Evolutionary conservation across 2,888 invertebrate genomes (phyloP).

Genomic region (Euclidia mi): DNA sequence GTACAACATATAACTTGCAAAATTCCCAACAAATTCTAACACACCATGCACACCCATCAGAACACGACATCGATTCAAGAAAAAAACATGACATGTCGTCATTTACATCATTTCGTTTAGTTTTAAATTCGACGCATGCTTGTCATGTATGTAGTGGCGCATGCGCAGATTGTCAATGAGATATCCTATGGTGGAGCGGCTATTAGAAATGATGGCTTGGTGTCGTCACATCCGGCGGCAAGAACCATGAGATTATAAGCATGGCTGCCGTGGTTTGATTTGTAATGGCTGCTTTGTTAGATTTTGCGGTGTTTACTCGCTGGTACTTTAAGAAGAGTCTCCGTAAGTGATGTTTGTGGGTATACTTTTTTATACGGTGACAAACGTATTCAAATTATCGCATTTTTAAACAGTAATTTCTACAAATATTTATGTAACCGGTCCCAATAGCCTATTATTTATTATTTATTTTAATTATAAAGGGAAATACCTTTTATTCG

Average conservation of each 20-base stretch:
- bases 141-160: constrained; percentile 53
- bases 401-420: no score
- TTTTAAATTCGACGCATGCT: constrained; percentile 56
- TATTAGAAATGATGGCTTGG: constrained; percentile 63
- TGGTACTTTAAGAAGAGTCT: no score
- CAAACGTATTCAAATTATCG: no score
- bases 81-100: neutral
- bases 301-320: constrained; percentile 4
- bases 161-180: constrained; percentile 69
- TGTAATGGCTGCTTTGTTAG: constrained; percentile 33
- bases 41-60: neutral
- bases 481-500: no score
- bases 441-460: no score
- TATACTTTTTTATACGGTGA: no score
- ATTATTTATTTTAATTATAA: no score
- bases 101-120: constrained; percentile 44
- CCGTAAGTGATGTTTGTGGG: no score
- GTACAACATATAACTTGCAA: no score
- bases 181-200: constrained; percentile 40
- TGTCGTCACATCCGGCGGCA: constrained; percentile 70
- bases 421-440: no score
- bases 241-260: constrained; percentile 42
- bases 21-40: neutral
- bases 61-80: neutral
- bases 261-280: constrained; percentile 40